Conservation (phyloP, 2,888 invertebrate species). For the Parelbella ahira region DNA sequence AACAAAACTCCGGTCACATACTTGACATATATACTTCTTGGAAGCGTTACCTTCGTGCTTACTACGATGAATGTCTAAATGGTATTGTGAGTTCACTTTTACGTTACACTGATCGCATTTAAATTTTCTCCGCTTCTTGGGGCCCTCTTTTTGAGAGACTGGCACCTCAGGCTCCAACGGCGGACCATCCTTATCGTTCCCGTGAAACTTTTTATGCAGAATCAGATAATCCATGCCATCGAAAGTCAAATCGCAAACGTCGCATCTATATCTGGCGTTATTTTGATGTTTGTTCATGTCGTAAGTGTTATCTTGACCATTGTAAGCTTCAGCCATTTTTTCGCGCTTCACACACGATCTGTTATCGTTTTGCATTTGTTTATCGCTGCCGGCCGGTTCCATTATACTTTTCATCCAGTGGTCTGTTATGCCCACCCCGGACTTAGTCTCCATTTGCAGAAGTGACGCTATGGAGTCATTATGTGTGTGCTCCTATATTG, state of each 20-base stretch:
- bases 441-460: constrained; percentile 67
- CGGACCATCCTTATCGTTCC: constrained; percentile 63
- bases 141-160: constrained; percentile 46
- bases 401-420: constrained; percentile 77
- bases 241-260: constrained; percentile 69
- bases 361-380: constrained; percentile 50
- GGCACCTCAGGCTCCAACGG: constrained; percentile 54
- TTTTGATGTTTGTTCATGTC: constrained; percentile 57
- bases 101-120: constrained; percentile 73
- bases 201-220: constrained; percentile 72
- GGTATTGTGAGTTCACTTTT: constrained; percentile 73
- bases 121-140: constrained; percentile 68
- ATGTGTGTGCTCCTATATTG: constrained; percentile 51
- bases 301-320: constrained; percentile 55
- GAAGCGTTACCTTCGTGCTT: constrained; percentile 68
- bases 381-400: constrained; percentile 70
- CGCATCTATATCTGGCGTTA: constrained; percentile 59
- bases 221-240: constrained; percentile 70
- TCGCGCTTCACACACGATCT: constrained; percentile 65
- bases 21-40: constrained; percentile 67
- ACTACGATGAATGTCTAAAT: constrained; percentile 69
- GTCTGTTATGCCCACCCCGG: constrained; percentile 59
- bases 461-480: constrained; percentile 55
- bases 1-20: constrained; percentile 70
- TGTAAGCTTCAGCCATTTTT: constrained; percentile 69